Evolutionary conservation across 2,113 vertebrate species (phyloP).

Genomic region (Alethe diademata): DNA sequence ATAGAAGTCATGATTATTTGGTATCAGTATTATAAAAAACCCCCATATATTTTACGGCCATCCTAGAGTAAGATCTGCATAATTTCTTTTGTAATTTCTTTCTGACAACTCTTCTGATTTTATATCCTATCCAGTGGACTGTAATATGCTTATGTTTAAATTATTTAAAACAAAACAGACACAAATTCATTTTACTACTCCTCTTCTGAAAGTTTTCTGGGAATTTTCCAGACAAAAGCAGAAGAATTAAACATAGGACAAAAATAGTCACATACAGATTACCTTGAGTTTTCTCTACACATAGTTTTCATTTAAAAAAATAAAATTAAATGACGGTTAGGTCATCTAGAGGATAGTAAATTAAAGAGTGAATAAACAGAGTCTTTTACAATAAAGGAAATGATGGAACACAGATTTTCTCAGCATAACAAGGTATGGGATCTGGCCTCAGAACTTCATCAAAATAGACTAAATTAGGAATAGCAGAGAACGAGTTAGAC

Average conservation of each 20-base stretch:
- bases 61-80: not conserved
- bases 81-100: slow-evolving; percentile 25
- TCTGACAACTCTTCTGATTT: slow-evolving; percentile 10
- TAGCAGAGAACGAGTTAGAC: slow-evolving; percentile 49
- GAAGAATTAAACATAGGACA: slow-evolving; percentile 9
- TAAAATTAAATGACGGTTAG: slow-evolving; percentile 16
- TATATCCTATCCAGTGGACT: not conserved
- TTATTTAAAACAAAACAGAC: slow-evolving; percentile 30
- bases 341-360: slow-evolving; percentile 43
- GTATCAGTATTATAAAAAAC: not conserved
- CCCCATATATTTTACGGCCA: not conserved
- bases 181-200: not conserved
- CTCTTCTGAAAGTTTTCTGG: not conserved
- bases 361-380: slow-evolving; percentile 53
- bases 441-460: slow-evolving; percentile 21
- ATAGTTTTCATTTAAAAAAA: not conserved
- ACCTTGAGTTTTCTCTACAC: slow-evolving; percentile 7
- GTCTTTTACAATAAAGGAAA: slow-evolving; percentile 40
- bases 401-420: slow-evolving; percentile 31
- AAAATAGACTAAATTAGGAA: slow-evolving; percentile 44
- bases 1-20: not conserved
- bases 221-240: not conserved
- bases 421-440: slow-evolving; percentile 27
- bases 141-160: slow-evolving; percentile 11
- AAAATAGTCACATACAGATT: slow-evolving; percentile 17